These are phyloP conservation scores for Ochotona curzoniae DNA, from an alignment of 2,113 vertebrate species.

Conservation along the genomic window DNA sequence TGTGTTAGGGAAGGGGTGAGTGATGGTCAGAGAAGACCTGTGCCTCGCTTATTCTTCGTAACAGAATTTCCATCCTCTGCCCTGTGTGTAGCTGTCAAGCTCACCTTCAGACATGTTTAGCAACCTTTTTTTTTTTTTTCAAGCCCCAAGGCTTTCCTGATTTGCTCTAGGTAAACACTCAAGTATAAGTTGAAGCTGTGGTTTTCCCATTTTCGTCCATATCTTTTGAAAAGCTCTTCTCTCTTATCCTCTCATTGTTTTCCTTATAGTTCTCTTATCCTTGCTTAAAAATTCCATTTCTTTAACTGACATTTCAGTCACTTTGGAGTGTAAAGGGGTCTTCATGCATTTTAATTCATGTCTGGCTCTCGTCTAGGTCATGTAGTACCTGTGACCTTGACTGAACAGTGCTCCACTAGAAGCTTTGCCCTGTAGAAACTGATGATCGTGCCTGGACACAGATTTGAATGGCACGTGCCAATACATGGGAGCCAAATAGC, in stretches of 20 bases:
- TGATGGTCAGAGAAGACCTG: neutral
- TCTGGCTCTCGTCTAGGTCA: neutral
- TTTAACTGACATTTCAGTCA: neutral
- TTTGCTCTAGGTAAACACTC: neutral
- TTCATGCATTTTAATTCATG: neutral
- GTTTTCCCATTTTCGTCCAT: neutral
- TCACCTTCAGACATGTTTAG: neutral
- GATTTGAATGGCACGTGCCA: neutral
- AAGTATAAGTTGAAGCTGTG: neutral
- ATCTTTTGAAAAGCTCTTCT: neutral
- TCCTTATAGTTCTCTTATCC: neutral
- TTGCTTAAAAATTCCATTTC: neutral
- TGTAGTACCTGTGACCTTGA: neutral
- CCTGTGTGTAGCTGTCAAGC: neutral
- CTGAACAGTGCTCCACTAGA: neutral
- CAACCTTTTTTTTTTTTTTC: neutral
- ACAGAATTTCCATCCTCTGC: neutral
- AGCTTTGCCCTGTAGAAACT: neutral
- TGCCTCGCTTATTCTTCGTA: neutral
- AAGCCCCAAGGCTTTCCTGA: neutral
- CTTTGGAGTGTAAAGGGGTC: neutral
- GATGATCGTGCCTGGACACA: neutral
- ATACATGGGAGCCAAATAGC: neutral
- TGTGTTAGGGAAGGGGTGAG: neutral
- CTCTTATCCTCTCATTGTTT: neutral